A percentile compares a stretch with the other conserved stretches of the same genome.
These are phyloP conservation scores for Lomographa bimaculata DNA, from an alignment of 2,888 invertebrate species.

Conservation along the genomic window DNA sequence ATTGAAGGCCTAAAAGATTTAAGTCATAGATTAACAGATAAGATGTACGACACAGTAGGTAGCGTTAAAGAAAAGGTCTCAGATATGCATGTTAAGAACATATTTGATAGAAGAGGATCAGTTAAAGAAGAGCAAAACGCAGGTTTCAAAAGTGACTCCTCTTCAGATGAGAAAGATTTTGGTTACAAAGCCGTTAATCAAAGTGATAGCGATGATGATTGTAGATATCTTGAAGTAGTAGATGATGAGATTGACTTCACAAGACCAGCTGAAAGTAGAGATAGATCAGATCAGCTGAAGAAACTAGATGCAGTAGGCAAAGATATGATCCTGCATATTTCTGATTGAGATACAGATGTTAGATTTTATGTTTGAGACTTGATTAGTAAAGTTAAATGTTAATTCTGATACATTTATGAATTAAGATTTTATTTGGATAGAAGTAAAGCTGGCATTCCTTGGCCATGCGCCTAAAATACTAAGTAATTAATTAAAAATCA, in stretches of 20 bases:
- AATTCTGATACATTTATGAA: too few relatives aligned
- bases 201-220: conserved; percentile 65
- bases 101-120: conserved; percentile 55
- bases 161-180: conserved; percentile 30
- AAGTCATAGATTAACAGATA: conserved; percentile 56
- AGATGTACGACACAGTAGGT: conserved; percentile 63
- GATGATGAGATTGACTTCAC: conserved; percentile 72
- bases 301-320: conserved; percentile 23
- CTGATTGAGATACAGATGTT: conserved; percentile 34
- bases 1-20: conserved; percentile 60
- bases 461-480: too few relatives aligned
- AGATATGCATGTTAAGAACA: conserved; percentile 53
- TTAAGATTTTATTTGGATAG: too few relatives aligned
- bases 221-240: conserved; percentile 68
- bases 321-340: conserved; percentile 38
- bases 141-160: conserved; percentile 36
- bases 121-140: conserved; percentile 50
- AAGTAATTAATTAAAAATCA: too few relatives aligned
- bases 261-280: conserved; percentile 38
- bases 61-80: conserved; percentile 56
- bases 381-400: neutral
- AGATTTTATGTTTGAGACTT: conserved; percentile 9
- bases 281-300: conserved; percentile 10
- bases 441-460: too few relatives aligned
- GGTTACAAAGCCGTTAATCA: conserved; percentile 52